phyloP scores from a whole-genome alignment of 2,113 vertebrate genomes.

The Orycteropus afer region DNA sequence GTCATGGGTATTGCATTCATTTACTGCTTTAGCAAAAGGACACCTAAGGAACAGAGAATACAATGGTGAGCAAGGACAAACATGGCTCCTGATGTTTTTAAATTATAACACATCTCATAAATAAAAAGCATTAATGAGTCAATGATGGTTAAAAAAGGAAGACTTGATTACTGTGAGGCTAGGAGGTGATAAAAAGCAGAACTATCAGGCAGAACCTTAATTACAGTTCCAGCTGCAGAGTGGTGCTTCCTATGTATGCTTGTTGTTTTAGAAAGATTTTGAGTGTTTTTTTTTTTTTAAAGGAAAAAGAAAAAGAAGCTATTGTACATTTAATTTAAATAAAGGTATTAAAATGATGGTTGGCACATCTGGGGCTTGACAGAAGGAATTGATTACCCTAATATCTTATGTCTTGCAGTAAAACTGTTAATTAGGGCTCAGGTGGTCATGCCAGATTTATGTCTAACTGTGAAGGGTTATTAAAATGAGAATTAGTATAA shows the following conservation, averaged over 20 bases:
- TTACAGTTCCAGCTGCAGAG: constrained; percentile 12
- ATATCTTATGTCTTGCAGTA: constrained; percentile 57
- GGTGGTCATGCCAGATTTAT: constrained; percentile 61
- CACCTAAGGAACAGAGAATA: neutral
- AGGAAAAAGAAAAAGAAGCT: constrained; percentile 10
- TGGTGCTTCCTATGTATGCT: neutral
- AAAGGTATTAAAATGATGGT: constrained; percentile 37
- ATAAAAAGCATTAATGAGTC: neutral
- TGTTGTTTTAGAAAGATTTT: neutral
- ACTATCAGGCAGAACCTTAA: neutral
- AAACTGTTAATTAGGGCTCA: constrained; percentile 70
- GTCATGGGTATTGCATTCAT: neutral
- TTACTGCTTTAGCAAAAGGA: neutral
- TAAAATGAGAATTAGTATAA: constrained; percentile 52
- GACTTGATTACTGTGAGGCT: neutral
- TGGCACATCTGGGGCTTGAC: constrained; percentile 40
- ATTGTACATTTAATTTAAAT: constrained; percentile 7
- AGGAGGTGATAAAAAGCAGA: constrained; percentile 16
- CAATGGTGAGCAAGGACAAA: neutral
- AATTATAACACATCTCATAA: neutral
- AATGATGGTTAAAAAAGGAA: neutral
- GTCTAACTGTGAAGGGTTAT: constrained; percentile 52
- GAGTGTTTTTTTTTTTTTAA: neutral
- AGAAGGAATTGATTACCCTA: constrained; percentile 46
- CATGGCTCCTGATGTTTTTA: neutral